Base-by-base conservation (phyloP, 1,140 invertebrate species). In the Colletes latitarsis region DNA sequence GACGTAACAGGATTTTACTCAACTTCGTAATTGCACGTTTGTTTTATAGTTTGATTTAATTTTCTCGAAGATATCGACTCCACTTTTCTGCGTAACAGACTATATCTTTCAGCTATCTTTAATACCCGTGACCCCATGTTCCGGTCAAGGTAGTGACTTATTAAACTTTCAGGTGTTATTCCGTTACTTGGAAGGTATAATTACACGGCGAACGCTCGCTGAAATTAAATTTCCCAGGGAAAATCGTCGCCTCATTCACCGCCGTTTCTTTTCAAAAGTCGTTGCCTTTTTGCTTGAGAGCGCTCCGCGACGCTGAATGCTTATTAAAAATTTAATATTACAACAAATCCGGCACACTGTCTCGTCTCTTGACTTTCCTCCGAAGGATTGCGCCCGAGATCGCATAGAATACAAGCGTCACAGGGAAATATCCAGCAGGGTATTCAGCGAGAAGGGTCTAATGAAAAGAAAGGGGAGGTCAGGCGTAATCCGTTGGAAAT, bases 401-500 rank as follows among this genome's bases (percentile, higher is more conserved):
- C 46, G 14, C 30, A 30, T 43, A 49, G 67, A 74, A 75, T 68
- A 74, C n/a, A 43, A 21, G 63, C 58, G 41, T 39, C 49, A 15
- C 71, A 0, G n/a, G 53, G n/a, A 66, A 67, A 80, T 75, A 75
- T 62, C 53, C 46, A 80, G n/a, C 43, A n/a, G 39, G 19, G 72
- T 19, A 41, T 67, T 68, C 71, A 17, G 14, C 30, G n/a, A 30
- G 41, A 57, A 49, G 69, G 49, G 21, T 68, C 21, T n/a, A 72
- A 67, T 41, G 71, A 60, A 10, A 41, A 52, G 21, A 75, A 67
- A 21, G 71, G 21, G 41, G 77, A 77, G 71, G 49, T 63, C 46
- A 76, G 68, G 53, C 46, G 62, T 87, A 87, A 88, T 88, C 86
- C 86, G 72, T 82, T 82, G 75, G 85, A 87, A 88, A 88, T 88